Percentiles rank a stretch among this genome's conserved stretches.
phyloP scores from a whole-genome alignment of 2,888 invertebrate species.

The Punctoribates punctum region DNA sequence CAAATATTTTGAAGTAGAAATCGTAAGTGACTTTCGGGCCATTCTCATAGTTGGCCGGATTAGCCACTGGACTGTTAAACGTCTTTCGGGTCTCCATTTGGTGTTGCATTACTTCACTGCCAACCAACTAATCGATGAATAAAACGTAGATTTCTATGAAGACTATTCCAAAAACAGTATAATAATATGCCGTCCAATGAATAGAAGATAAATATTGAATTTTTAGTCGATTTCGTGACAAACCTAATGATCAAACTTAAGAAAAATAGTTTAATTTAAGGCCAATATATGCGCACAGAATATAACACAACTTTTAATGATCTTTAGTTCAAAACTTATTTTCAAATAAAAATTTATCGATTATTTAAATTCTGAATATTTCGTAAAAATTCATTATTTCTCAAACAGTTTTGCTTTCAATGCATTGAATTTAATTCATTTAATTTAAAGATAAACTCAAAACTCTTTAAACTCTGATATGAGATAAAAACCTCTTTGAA shows the following conservation, averaged over 20 bases:
- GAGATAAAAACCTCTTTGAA: no score
- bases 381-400: no score
- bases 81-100: slow-evolving; percentile 38
- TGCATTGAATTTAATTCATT: no score
- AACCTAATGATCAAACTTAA: slow-evolving; percentile 5
- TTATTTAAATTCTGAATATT: slow-evolving; percentile 1
- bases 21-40: slow-evolving; percentile 42
- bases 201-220: background rate
- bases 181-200: background rate
- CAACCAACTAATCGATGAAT: background rate
- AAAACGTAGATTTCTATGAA: background rate
- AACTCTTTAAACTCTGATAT: no score
- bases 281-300: no score
- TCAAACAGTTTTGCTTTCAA: no score
- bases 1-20: slow-evolving; percentile 43
- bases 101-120: slow-evolving; percentile 5
- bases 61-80: slow-evolving; percentile 27
- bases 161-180: background rate
- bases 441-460: no score
- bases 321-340: background rate
- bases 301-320: background rate
- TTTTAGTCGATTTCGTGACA: background rate
- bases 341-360: slow-evolving; percentile 16
- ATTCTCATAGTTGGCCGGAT: slow-evolving; percentile 39
- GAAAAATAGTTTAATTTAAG: background rate